phyloP scores from a whole-genome alignment of 2,888 invertebrate genomes.

The Thecophora atra region DNA sequence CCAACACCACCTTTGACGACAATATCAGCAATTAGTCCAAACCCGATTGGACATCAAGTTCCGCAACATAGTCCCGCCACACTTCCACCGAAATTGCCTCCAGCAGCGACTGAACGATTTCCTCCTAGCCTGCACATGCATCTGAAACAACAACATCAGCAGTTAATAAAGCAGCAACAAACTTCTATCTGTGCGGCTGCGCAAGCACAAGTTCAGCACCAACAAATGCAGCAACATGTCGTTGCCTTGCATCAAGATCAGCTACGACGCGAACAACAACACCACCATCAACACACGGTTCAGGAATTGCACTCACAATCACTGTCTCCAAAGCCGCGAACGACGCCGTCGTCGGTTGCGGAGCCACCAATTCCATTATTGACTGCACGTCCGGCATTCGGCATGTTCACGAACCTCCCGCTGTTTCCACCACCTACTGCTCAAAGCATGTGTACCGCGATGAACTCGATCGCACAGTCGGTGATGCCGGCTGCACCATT shows the following conservation, averaged over 20 bases:
- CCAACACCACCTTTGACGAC: constrained; percentile 49
- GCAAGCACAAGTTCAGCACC: constrained; percentile 54
- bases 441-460: constrained; percentile 79
- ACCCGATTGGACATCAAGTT: constrained; percentile 34
- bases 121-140: constrained; percentile 61
- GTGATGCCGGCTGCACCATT: constrained; percentile 85
- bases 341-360: constrained; percentile 36
- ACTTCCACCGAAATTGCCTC: constrained; percentile 47
- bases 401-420: constrained; percentile 65
- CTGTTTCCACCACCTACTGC: constrained; percentile 69
- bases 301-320: constrained; percentile 39
- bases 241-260: constrained; percentile 60
- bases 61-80: constrained; percentile 41
- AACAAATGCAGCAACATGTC: constrained; percentile 62
- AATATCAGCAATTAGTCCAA: constrained; percentile 42
- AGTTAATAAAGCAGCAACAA: constrained; percentile 60
- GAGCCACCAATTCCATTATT: constrained; percentile 58
- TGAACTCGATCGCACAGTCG: constrained; percentile 83
- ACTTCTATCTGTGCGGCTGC: constrained; percentile 58
- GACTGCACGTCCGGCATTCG: constrained; percentile 62
- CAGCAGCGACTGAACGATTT: constrained; percentile 55
- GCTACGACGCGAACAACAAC: constrained; percentile 57
- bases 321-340: constrained; percentile 41
- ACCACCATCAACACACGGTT: constrained; percentile 45
- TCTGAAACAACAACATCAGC: constrained; percentile 63